phyloP scores from a whole-genome alignment of 2,797 vertebrate genomes.

The Lycodopsis pacificus region DNA sequence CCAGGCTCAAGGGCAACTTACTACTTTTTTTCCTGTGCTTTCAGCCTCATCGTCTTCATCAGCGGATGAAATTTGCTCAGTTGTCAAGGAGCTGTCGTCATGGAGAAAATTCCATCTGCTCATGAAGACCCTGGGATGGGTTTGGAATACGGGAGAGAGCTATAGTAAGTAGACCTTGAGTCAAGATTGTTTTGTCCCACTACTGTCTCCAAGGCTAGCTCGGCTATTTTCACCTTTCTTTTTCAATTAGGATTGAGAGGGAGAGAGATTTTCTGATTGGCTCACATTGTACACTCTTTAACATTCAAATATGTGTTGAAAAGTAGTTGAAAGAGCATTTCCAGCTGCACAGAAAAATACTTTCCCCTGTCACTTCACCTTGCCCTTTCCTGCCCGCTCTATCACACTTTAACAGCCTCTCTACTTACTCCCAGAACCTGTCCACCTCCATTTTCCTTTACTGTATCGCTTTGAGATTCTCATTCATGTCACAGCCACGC shows the following conservation, averaged over 20 bases:
- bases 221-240: too few species aligned
- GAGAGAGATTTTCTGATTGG: neutral
- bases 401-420: slow-evolving; percentile 13
- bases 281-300: too few species aligned
- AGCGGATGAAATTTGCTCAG: neutral
- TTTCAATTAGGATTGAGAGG: too few species aligned
- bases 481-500: slow-evolving; percentile 41
- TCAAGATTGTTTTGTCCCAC: neutral
- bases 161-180: neutral
- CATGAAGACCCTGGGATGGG: neutral
- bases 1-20: neutral
- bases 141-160: neutral
- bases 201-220: neutral
- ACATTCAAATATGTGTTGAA: neutral
- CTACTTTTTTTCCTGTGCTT: neutral
- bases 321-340: neutral
- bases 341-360: neutral
- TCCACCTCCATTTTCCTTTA: slow-evolving; percentile 6
- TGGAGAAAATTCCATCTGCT: neutral
- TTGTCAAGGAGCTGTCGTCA: neutral
- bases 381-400: neutral
- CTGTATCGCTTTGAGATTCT: neutral
- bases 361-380: slow-evolving; percentile 1
- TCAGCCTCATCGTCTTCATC: neutral
- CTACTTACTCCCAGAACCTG: neutral